These are phyloP conservation scores for Muscidifurax raptorellus DNA, from an alignment of 1,140 invertebrate genomes.

Conservation along the genomic window DNA sequence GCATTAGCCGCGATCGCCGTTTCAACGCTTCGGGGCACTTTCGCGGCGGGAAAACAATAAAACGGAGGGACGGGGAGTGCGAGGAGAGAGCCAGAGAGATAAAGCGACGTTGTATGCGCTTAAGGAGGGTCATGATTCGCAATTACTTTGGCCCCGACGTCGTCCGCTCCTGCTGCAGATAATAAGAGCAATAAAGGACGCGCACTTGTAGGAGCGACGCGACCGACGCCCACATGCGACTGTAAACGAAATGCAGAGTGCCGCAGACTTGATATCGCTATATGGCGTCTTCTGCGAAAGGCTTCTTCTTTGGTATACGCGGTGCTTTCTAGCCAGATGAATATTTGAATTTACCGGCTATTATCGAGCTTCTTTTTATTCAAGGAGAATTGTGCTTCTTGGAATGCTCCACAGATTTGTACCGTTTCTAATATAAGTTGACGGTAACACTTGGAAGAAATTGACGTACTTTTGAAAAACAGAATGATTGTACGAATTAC, in stretches of 20 bases:
- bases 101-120: neutral
- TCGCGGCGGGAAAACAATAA: slow-evolving; percentile 1
- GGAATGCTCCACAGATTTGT: no score
- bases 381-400: no score
- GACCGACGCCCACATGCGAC: neutral
- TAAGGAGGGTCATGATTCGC: slow-evolving; percentile 1
- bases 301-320: neutral
- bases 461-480: no score
- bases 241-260: neutral
- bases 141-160: neutral
- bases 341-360: no score
- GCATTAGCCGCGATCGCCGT: neutral
- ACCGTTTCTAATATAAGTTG: no score
- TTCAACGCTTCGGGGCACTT: slow-evolving; percentile 4
- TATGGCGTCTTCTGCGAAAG: neutral
- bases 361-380: no score
- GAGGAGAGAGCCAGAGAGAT: neutral
- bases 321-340: no score
- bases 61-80: neutral
- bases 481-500: no score
- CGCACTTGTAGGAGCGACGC: neutral
- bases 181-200: slow-evolving; percentile 26
- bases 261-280: neutral
- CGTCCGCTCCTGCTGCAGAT: neutral
- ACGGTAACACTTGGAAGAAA: no score